A percentile compares a stretch with the other conserved stretches of the same genome.
Evolutionary conservation across 1,140 invertebrate species (phyloP).

Genomic region (Cryptotermes secundus): DNA sequence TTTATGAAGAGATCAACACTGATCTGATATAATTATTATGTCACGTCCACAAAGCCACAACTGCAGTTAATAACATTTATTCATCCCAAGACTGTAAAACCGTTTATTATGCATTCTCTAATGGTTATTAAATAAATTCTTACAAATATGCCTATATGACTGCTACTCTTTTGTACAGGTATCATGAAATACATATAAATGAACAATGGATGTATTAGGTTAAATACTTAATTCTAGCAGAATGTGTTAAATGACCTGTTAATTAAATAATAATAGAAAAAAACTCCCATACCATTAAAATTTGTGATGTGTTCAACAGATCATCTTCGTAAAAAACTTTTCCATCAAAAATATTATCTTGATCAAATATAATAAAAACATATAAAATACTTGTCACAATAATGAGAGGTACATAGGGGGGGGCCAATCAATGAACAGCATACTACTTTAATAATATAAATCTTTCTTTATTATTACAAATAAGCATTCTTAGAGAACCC

Average conservation of each 20-base stretch:
- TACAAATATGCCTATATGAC: not conserved
- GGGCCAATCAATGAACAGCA: not conserved
- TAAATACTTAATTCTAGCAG: constrained; percentile 6
- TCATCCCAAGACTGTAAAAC: not conserved
- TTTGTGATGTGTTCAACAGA: constrained; percentile 15
- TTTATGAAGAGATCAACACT: no score
- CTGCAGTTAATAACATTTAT: not conserved
- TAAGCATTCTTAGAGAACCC: no score
- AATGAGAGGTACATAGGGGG: not conserved
- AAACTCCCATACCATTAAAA: constrained; percentile 6
- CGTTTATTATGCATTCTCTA: no score
- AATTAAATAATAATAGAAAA: not conserved
- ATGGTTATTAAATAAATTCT: not conserved
- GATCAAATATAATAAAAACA: not conserved
- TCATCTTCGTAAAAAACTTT: not conserved
- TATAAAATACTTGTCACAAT: constrained; percentile 9
- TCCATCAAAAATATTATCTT: constrained; percentile 5
- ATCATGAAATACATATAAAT: not conserved
- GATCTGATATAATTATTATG: no score
- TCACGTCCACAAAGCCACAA: no score
- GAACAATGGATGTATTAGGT: not conserved
- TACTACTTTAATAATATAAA: no score
- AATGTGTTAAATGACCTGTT: constrained; percentile 2
- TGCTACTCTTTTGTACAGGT: not conserved
- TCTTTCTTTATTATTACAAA: no score